phyloP scores from a whole-genome alignment of 23 tunicate species.

The Ascidia mentula region DNA sequence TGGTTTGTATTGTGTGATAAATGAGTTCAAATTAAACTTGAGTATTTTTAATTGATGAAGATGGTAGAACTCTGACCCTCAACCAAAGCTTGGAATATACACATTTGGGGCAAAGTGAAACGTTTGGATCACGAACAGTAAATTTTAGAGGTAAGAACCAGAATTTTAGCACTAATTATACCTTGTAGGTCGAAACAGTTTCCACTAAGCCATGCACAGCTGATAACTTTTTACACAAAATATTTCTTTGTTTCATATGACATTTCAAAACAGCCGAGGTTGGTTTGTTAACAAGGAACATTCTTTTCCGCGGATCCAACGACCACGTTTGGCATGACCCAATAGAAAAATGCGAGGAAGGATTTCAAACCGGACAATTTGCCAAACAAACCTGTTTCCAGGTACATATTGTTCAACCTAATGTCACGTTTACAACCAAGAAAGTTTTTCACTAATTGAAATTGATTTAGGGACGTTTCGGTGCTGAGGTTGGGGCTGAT shows the following conservation, averaged over 20 bases:
- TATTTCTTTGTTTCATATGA: too few relatives aligned
- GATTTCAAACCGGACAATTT: conserved; percentile 76
- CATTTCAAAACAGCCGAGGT: conserved; percentile 99
- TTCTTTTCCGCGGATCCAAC: conserved; percentile 86
- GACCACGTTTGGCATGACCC: conserved; percentile 63
- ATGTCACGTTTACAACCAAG: too few relatives aligned
- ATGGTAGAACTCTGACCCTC: conserved; percentile 58
- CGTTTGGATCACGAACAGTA: conserved; percentile 25
- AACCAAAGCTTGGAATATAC: conserved; percentile 45
- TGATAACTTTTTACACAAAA: too few relatives aligned
- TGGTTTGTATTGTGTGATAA: conserved; percentile 8
- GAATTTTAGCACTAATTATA: background rate
- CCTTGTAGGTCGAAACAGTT: too few relatives aligned
- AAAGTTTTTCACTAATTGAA: too few relatives aligned
- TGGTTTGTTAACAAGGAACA: conserved; percentile 83
- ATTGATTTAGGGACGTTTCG: conserved; percentile 61
- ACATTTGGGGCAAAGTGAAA: conserved; percentile 75
- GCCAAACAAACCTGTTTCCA: conserved; percentile 96
- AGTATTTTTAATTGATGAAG: conserved; percentile 11
- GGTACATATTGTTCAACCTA: too few relatives aligned
- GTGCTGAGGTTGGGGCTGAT: conserved; percentile 93
- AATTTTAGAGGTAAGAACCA: conserved; percentile 14
- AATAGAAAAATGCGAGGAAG: conserved; percentile 63
- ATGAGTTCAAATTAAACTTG: background rate
- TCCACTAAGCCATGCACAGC: background rate